Evolutionary conservation across 1,140 invertebrate genomes (phyloP).

Genomic region (Marisa cornuarietis): DNA sequence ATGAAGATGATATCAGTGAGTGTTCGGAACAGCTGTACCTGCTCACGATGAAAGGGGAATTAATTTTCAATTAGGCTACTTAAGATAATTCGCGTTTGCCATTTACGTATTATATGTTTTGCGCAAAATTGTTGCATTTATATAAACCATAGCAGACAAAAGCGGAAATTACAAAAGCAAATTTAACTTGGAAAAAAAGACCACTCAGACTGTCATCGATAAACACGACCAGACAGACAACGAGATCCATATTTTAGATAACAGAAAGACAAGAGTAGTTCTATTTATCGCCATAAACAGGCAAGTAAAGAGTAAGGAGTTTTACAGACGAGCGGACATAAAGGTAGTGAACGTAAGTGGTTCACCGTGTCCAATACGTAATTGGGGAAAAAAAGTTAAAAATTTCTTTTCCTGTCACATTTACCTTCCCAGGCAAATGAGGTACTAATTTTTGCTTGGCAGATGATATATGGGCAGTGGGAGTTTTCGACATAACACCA

Average conservation of each 20-base stretch:
- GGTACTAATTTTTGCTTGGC: too few relatives aligned
- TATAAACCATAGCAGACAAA: neutral
- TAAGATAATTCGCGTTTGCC: too few relatives aligned
- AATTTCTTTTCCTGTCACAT: too few relatives aligned
- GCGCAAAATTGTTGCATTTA: neutral
- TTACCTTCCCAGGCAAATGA: too few relatives aligned
- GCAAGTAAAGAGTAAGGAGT: neutral
- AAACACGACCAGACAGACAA: neutral
- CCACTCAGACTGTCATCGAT: neutral
- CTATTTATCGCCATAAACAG: neutral
- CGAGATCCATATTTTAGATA: neutral
- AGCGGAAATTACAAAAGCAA: neutral
- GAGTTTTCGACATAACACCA: neutral
- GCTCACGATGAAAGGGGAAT: neutral
- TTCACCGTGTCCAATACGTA: neutral
- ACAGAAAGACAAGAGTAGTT: neutral
- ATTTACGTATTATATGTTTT: neutral
- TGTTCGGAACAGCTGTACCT: slow-evolving; percentile 31
- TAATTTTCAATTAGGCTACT: too few relatives aligned
- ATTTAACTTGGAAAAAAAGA: too few relatives aligned
- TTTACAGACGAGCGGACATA: neutral
- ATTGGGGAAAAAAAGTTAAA: too few relatives aligned
- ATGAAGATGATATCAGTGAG: slow-evolving; percentile 58
- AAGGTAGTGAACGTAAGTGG: neutral
- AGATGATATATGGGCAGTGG: too few relatives aligned